These are phyloP conservation scores for Nesometra sesokonis DNA, from an alignment of 35 echinoderm and acorn worm species.

Conservation along the genomic window DNA sequence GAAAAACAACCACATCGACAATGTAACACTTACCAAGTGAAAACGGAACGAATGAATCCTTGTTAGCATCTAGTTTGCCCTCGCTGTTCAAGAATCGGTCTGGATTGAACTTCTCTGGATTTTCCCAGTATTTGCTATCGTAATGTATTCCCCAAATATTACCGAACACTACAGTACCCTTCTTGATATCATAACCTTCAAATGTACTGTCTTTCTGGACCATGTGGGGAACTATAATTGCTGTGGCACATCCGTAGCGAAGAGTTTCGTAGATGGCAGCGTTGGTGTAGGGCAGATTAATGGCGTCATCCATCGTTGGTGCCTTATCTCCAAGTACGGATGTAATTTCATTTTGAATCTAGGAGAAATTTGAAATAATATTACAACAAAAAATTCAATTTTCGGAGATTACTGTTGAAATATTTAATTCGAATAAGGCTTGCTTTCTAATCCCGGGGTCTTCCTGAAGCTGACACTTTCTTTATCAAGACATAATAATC, in stretches of 20 bases:
- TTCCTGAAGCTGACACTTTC: too few relatives aligned
- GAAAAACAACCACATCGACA: too few relatives aligned
- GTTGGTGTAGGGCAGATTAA: slow-evolving; percentile 10
- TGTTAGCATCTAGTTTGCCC: slow-evolving; percentile 17
- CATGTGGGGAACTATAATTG: neutral
- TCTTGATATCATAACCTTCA: neutral
- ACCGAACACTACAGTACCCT: slow-evolving; percentile 29
- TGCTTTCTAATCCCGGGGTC: too few relatives aligned
- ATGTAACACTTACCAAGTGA: slow-evolving; percentile 41
- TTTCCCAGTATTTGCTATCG: slow-evolving; percentile 46
- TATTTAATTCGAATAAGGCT: too few relatives aligned
- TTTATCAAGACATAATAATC: too few relatives aligned
- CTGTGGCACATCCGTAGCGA: neutral
- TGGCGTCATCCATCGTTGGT: neutral
- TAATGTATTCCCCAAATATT: slow-evolving; percentile 64
- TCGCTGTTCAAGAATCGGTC: slow-evolving; percentile 57
- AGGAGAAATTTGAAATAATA: neutral
- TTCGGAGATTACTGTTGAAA: too few relatives aligned
- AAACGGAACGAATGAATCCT: slow-evolving; percentile 59
- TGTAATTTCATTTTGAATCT: neutral
- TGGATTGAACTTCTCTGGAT: slow-evolving; percentile 69
- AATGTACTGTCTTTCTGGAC: neutral
- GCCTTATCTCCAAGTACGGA: neutral
- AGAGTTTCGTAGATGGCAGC: neutral
- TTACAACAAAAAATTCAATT: too few relatives aligned